Conservation (phyloP, 2,888 invertebrate genomes). For the Geophilus truncorum region DNA sequence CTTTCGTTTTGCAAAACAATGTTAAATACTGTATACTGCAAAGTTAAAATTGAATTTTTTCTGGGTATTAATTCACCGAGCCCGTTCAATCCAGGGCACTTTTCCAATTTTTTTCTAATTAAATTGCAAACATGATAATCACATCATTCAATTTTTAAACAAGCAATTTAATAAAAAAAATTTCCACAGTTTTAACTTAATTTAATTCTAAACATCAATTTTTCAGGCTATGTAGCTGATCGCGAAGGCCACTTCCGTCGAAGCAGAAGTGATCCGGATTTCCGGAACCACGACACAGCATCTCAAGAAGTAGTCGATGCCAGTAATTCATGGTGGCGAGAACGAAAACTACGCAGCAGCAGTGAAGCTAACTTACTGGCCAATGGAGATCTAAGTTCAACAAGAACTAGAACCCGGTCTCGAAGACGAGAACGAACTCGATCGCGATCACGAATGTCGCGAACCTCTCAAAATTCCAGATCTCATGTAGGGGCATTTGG, state of each 20-base stretch:
- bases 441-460: constrained; percentile 37
- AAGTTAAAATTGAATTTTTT: no score
- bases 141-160: no score
- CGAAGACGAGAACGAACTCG: constrained; percentile 35
- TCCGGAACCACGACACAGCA: constrained; percentile 61
- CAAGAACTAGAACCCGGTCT: neutral
- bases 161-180: no score
- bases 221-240: constrained; percentile 15
- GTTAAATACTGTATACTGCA: no score
- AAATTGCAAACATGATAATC: no score
- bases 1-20: no score
- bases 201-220: neutral
- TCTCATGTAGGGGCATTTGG: constrained; percentile 37
- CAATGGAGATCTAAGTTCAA: neutral
- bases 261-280: constrained; percentile 81
- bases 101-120: no score
- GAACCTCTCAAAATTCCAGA: constrained; percentile 32
- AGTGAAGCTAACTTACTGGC: constrained; percentile 77
- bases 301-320: constrained; percentile 42
- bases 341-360: constrained; percentile 54
- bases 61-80: no score
- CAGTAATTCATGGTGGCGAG: constrained; percentile 35
- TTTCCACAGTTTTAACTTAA: neutral
- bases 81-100: no score
- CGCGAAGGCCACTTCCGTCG: constrained; percentile 37